Evolutionary conservation across 2,113 vertebrate species (phyloP), one percentile per base, ranked within the genome.

Genomic region (Petaurus breviceps): DNA sequence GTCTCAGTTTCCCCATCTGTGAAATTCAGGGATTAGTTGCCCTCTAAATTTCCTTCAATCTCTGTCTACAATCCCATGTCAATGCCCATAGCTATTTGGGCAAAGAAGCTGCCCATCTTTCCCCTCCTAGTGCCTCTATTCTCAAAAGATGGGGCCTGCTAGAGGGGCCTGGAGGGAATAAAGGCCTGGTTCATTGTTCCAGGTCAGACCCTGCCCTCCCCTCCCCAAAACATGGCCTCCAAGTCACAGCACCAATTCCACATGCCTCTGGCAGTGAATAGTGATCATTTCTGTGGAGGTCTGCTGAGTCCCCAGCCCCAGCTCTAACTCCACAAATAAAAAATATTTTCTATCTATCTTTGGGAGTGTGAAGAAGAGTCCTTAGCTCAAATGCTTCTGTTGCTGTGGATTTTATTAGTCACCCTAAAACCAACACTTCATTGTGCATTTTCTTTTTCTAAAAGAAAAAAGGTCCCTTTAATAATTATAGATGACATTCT

Each of bases 381-480:
- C 47, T 91, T 25, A 92, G 57, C 9, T 93, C 46, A 90, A 84
- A 49, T 8, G 49, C 84, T 93, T 92, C 57, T 37, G 19, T 23
- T 84, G 19, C n/a, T 43, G 19, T 84, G 6, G n/a, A 84, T 84
- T 84, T 23, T 84, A 43, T 43, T 84, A 84, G n/a, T 57, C 53
- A 53, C 14, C 50, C 47, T 22, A 96, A 94, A 37, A 37, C 23
- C 55, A 49, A 91, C 53, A 46, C 53, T 50, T 96, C 90, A 93
- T 8, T 90, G 94, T 95, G 1, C 46, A 93, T 84, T 43, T 43
- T 84, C 19, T 77, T n/a, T 37, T n/a, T 84, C n/a, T 43, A 84
- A 84, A 84, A 84, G 68, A 84, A 84, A 84, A 95, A 93, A 96
- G 95, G 57, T 90, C 94, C 94, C 91, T 84, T 90, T 89, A 89